Evolutionary conservation across 2,113 vertebrate genomes (phyloP).

Genomic region (Triplophysa rosa): DNA sequence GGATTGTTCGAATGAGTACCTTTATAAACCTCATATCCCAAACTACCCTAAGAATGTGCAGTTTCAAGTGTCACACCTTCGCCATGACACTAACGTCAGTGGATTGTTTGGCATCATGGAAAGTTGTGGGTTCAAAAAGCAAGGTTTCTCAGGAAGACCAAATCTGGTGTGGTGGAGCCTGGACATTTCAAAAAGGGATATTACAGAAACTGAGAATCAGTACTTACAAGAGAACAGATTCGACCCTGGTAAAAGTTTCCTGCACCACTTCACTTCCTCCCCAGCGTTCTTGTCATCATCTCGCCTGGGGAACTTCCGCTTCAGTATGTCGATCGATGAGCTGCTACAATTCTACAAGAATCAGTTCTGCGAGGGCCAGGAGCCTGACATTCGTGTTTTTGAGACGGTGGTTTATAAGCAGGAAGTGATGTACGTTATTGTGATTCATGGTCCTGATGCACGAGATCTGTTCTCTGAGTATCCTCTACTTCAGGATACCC

Average conservation of each 20-base stretch:
- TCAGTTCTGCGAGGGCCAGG: background rate
- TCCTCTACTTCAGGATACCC: constrained; percentile 9
- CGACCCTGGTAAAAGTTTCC: background rate
- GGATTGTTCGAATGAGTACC: background rate
- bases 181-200: background rate
- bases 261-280: constrained; percentile 32
- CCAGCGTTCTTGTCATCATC: constrained; percentile 23
- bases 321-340: background rate
- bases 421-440: constrained; percentile 16
- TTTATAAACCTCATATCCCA: background rate
- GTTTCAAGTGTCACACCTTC: constrained; percentile 9
- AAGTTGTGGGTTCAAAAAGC: constrained; percentile 5
- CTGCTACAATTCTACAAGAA: background rate
- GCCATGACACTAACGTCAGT: constrained; percentile 15
- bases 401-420: constrained; percentile 27
- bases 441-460: background rate
- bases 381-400: background rate
- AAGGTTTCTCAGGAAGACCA: background rate
- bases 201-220: background rate
- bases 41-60: background rate
- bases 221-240: background rate
- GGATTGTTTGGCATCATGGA: constrained; percentile 20
- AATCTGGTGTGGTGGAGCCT: constrained; percentile 36
- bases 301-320: constrained; percentile 14
- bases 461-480: background rate